Evolutionary conservation across 53 echinoderm and acorn worm species (phyloP).

Genomic region (Hippasteria phrygiana): DNA sequence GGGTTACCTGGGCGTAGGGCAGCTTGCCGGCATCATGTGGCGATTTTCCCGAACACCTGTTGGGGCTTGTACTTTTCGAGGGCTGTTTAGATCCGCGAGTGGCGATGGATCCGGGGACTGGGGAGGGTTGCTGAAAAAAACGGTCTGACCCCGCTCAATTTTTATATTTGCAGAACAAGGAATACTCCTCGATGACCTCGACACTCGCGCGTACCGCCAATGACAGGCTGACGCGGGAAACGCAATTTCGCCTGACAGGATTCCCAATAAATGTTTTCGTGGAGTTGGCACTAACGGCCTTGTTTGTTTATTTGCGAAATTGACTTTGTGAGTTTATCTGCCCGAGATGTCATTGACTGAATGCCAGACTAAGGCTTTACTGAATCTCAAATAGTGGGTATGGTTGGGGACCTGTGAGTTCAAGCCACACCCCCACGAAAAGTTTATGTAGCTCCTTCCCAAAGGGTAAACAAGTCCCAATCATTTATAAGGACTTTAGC

Average conservation of each 20-base stretch:
- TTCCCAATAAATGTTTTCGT: conserved; percentile 13
- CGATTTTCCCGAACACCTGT: conserved; percentile 62
- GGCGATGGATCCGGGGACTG: conserved; percentile 41
- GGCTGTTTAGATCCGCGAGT: conserved; percentile 44
- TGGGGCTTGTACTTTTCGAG: conserved; percentile 60
- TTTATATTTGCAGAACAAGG: conserved; percentile 4
- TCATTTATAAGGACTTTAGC: too few relatives aligned
- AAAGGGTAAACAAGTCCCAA: too few relatives aligned
- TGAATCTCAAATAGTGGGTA: too few relatives aligned
- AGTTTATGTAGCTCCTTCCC: too few relatives aligned
- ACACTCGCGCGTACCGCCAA: background rate
- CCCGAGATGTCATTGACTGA: conserved; percentile 40
- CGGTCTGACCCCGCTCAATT: conserved; percentile 24
- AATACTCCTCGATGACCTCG: background rate
- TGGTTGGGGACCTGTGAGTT: too few relatives aligned
- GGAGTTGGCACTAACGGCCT: background rate
- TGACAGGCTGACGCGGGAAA: conserved; percentile 21
- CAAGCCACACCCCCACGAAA: too few relatives aligned
- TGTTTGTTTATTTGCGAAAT: conserved; percentile 37
- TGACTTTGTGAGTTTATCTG: background rate
- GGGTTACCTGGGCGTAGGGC: conserved; percentile 24
- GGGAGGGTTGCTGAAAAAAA: conserved; percentile 2
- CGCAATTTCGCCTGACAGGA: conserved; percentile 23
- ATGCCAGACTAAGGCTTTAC: background rate
- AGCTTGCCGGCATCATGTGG: conserved; percentile 50